These are phyloP conservation scores for Struthidea cinerea DNA, from an alignment of 2,113 vertebrate genomes.

Conservation along the genomic window DNA sequence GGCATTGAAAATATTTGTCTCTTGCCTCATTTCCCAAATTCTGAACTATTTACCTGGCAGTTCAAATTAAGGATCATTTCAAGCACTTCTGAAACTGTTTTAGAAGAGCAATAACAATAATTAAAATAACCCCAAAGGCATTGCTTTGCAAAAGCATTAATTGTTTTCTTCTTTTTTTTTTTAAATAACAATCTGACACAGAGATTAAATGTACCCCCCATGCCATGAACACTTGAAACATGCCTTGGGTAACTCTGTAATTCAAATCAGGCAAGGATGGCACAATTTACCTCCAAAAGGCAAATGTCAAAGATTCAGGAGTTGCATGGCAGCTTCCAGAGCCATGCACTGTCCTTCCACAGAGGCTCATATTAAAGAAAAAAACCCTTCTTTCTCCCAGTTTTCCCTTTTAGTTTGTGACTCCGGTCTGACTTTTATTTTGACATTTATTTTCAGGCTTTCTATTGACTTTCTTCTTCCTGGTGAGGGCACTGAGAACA, in stretches of 20 bases:
- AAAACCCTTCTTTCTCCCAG: fast-evolving
- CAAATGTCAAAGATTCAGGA: background rate
- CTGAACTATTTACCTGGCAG: constrained; percentile 14
- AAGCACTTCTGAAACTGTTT: constrained; percentile 19
- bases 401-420: background rate
- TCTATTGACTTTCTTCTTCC: background rate
- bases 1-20: constrained; percentile 8
- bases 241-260: background rate
- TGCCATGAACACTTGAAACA: background rate
- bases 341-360: fast-evolving
- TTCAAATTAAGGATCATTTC: constrained; percentile 15
- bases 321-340: background rate
- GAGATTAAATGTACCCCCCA: background rate
- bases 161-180: background rate
- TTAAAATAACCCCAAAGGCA: background rate
- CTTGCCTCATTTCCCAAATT: constrained; percentile 11
- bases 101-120: constrained; percentile 3
- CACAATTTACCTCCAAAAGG: background rate
- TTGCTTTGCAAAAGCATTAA: background rate
- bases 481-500: background rate
- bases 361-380: background rate
- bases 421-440: background rate
- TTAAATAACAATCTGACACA: background rate
- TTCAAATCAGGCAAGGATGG: background rate
- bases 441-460: background rate